Evolutionary conservation across 2,888 invertebrate genomes (phyloP), one percentile per base, ranked within the genome.

Genomic region (Drosophila monieri): DNA sequence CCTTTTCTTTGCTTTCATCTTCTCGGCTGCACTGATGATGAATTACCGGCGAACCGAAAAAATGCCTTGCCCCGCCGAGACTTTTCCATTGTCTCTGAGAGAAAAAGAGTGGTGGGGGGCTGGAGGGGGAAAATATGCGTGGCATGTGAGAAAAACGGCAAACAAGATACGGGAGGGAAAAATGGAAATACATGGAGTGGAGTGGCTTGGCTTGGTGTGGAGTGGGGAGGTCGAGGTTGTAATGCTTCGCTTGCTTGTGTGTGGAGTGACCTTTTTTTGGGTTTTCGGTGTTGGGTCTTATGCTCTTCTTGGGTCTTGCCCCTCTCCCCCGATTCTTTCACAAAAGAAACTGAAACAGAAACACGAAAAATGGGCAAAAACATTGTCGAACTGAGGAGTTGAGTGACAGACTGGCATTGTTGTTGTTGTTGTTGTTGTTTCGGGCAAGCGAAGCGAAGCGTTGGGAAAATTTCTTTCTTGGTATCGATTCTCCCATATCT

Each of bases 91-190:
- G 78, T 76, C 52, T 58, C 27, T 8, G 62, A 27, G 30, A 30
- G 48, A 27, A 32, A 12, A 15, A 39, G 39, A n/a, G 49, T 48
- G 27, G 18, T 37, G 27, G 4, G 18, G 10, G 30, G 10, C 37
- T n/a, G 32, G 44, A 32, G 43, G 18, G 53, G 37, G 54, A 60
- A 86, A 80, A 76, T 73, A 84, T 84, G 76, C 77, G 84, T 74
- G 80, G 86, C 83, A 85, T 84, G 86, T 86, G 86, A 78, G 88
- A 80, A 73, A 83, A 86, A 73, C 78, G 59, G 72, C 80, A 75
- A 71, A 61, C 59, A 62, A 68, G 57, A 67, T 61, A 48, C 71
- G 60, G 48, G 23, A 32, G 44, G 53, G 30, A 9, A 54, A 46
- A 59, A 46, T 64, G 43, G 46, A 37, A 56, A 43, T 43, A 18